A percentile compares a stretch with the other conserved stretches of the same genome.
Conservation (phyloP, 2,888 invertebrate species). For the Tenthredo scrophulariae region DNA sequence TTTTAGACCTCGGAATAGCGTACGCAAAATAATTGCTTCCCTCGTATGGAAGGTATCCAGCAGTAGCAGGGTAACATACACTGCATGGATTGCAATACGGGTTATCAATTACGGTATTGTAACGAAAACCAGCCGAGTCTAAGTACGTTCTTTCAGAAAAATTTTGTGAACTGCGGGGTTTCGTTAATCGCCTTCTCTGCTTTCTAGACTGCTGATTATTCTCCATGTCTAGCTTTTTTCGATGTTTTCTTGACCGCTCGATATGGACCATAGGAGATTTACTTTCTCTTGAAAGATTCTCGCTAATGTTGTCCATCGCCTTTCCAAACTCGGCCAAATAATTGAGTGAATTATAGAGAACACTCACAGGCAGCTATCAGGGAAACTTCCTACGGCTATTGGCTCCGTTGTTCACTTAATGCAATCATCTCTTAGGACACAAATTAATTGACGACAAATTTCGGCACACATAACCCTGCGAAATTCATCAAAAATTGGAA, state of each 20-base stretch:
- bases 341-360: not conserved
- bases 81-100: not conserved
- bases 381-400: not conserved
- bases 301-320: not conserved
- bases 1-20: not conserved
- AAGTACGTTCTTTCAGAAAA: not conserved
- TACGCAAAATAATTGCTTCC: constrained; percentile 13
- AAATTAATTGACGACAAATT: not conserved
- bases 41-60: constrained; percentile 3
- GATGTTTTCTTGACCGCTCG: not conserved
- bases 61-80: not conserved
- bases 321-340: not conserved
- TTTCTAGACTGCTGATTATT: not conserved
- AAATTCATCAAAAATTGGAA: not conserved
- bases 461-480: not conserved
- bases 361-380: not conserved
- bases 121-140: not conserved
- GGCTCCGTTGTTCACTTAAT: not conserved
- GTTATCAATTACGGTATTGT: not conserved
- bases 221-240: not conserved
- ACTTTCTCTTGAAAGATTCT: not conserved
- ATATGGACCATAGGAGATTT: not conserved
- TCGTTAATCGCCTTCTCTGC: not conserved
- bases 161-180: not conserved
- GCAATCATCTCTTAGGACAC: not conserved